Evolutionary conservation across 2,797 vertebrate species (phyloP).

Genomic region (Mareca penelope): DNA sequence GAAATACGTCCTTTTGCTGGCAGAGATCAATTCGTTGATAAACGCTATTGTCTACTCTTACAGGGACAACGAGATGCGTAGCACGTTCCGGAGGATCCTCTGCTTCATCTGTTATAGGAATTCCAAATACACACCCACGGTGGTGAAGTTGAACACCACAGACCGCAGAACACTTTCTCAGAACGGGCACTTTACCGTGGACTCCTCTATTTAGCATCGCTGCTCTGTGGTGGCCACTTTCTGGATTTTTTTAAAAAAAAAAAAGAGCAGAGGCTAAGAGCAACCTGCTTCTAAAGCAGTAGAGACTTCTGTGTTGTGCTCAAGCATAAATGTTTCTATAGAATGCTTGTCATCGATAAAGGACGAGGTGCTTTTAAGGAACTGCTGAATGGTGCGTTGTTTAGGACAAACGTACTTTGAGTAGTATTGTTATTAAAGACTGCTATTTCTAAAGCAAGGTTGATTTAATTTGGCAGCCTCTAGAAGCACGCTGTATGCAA

Average conservation of each 20-base stretch:
- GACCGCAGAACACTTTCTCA: constrained; percentile 74
- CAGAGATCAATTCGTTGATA: constrained; percentile 90
- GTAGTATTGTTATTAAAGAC: neutral
- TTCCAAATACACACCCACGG: constrained; percentile 57
- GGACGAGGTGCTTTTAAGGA: neutral
- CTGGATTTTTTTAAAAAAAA: neutral
- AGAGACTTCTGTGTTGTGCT: neutral
- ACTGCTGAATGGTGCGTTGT: neutral
- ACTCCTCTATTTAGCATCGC: constrained; percentile 70
- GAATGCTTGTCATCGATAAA: neutral
- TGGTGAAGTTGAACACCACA: constrained; percentile 34
- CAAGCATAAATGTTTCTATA: neutral
- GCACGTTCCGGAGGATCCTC: constrained; percentile 88
- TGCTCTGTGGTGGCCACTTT: fast-evolving
- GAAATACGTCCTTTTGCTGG: constrained; percentile 92
- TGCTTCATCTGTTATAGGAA: constrained; percentile 76
- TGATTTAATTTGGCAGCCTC: neutral
- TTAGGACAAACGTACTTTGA: neutral
- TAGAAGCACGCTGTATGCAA: neutral
- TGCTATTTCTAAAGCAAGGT: neutral
- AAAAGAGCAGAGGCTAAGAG: neutral
- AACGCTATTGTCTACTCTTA: constrained; percentile 93
- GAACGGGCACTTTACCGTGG: constrained; percentile 71
- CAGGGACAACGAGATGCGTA: constrained; percentile 90
- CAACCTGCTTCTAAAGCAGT: neutral